Evolutionary conservation across 2,888 invertebrate genomes (phyloP), one percentile per base, ranked within the genome.

Genomic region (Incurvaria masculella): DNA sequence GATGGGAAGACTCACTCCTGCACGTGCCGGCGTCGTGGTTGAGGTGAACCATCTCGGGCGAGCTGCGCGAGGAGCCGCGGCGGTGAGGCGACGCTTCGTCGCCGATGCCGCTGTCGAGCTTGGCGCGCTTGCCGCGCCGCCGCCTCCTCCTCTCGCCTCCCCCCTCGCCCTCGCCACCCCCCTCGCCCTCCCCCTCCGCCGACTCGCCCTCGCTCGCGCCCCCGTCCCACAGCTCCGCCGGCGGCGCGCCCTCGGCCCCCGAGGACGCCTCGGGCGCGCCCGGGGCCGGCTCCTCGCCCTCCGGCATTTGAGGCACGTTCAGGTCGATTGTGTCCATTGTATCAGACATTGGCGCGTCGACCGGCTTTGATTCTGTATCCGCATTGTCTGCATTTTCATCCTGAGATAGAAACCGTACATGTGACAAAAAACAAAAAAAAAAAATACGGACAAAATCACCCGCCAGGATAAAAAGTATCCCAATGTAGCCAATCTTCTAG

Each of bases 101-200:
- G 1, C 82, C 83, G 46, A 85, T 72, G 1, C 84, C 85, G 52
- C 83, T 84, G 59, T 86, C 85, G 42, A 83, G 65, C 64, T 85
- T 86, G 61, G 83, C 81, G 11, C 83, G 62, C 55, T 71, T 69
- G 6, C 55, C 53, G 4, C 59, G 54, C 14, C 6, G 16, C 20
- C 16, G 17, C 26, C 4, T 16, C 26, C 4, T 16, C 44, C 44
- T 63, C 60, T 27, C 23, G 5, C 23, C 23, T 4, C 23, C 5
- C 5, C 23, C 23, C 23, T 23, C 23, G 23, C n/a, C n/a, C n/a
- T 23, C 23, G 23, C 23, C 10, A 10, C 23, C 10, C 23, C 10
- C 23, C n/a, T n/a, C n/a, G n/a, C n/a, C n/a, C 23, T 21, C 2
- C 21, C 43, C 47, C 19, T 55, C 54, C 5, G 49, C 52, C 26